phyloP scores from a whole-genome alignment of 2,113 vertebrate genomes.

The Anoplopoma fimbria region DNA sequence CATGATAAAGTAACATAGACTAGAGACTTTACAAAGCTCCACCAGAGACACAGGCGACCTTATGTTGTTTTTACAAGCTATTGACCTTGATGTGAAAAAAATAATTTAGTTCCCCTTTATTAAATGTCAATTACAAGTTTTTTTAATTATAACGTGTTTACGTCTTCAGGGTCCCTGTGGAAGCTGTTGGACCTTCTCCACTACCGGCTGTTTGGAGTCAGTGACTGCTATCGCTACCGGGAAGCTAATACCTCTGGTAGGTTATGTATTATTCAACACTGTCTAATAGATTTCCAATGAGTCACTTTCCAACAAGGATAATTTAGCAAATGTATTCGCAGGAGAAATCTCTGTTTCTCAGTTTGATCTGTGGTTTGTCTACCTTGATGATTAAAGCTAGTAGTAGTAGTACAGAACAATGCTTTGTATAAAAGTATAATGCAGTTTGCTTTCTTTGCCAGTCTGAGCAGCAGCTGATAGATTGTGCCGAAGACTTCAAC shows the following conservation, averaged over 20 bases:
- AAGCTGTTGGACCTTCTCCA: conserved; percentile 94
- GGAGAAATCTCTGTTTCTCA: neutral
- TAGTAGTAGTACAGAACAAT: neutral
- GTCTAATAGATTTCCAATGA: neutral
- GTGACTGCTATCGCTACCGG: conserved; percentile 86
- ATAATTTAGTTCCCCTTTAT: neutral
- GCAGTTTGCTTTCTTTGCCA: conserved; percentile 50
- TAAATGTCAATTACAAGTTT: neutral
- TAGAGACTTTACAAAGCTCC: neutral
- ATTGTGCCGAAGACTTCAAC: conserved; percentile 89
- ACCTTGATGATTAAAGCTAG: neutral
- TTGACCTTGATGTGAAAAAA: neutral
- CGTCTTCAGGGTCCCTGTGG: conserved; percentile 84
- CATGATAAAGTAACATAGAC: neutral
- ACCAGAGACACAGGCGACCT: neutral
- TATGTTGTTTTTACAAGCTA: neutral
- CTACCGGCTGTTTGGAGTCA: conserved; percentile 90
- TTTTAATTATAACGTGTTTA: neutral
- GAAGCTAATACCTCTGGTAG: conserved; percentile 87
- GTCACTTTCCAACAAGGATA: neutral
- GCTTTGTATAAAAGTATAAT: neutral
- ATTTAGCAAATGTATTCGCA: neutral
- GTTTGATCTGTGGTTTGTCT: no score
- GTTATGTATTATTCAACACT: conserved; percentile 14
- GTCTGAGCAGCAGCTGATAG: conserved; percentile 91